phyloP scores from a whole-genome alignment of 2,113 vertebrate genomes.

The Dermatemys mawii region DNA sequence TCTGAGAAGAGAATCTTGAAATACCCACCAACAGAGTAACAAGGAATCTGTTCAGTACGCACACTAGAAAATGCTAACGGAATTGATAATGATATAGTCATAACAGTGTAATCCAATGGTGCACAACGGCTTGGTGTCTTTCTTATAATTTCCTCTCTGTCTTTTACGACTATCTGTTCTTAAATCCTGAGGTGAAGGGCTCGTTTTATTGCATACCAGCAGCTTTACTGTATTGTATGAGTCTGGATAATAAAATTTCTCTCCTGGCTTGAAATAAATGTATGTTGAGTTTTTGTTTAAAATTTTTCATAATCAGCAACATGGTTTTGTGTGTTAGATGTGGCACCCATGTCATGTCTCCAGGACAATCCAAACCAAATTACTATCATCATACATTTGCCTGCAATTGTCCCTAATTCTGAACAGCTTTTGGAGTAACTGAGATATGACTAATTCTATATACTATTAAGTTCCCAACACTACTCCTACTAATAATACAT shows the following conservation, averaged over 20 bases:
- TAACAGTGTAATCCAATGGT: conserved; percentile 3
- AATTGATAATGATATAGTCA: not conserved
- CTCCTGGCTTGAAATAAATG: conserved; percentile 59
- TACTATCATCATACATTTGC: not conserved
- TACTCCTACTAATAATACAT: not conserved
- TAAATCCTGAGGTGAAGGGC: not conserved
- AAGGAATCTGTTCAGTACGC: not conserved
- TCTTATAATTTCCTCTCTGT: not conserved
- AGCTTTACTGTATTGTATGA: not conserved
- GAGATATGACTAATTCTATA: not conserved
- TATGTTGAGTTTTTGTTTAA: not conserved
- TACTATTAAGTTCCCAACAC: not conserved
- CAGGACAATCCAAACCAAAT: not conserved
- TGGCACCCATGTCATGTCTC: not conserved
- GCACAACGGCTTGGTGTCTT: not conserved
- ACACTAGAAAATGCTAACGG: not conserved
- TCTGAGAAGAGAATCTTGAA: not conserved
- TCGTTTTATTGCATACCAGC: not conserved
- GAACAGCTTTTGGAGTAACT: not conserved
- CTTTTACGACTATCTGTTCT: not conserved
- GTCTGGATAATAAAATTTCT: conserved; percentile 65
- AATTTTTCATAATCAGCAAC: not conserved
- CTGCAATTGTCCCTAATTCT: not conserved
- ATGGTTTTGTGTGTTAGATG: not conserved
- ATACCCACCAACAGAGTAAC: not conserved